Percentiles rank a stretch among this genome's conserved stretches.
Evolutionary conservation across 2,888 invertebrate genomes (phyloP).

Genomic region (Drosophila merina): DNA sequence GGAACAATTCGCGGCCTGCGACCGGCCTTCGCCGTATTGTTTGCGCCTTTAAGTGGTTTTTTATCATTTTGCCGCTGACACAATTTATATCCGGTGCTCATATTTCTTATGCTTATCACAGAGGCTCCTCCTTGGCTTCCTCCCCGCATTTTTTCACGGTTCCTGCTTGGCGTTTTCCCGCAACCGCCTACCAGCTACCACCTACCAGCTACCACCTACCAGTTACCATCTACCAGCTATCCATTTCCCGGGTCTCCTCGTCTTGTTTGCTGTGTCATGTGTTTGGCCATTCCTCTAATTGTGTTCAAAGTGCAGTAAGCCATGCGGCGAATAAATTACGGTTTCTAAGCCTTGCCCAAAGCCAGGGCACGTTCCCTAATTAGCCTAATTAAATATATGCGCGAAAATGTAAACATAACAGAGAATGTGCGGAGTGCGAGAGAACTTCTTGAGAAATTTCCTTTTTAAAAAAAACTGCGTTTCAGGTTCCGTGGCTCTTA

Average conservation of each 20-base stretch:
- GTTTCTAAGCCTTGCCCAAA: constrained; percentile 63
- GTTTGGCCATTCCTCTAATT: constrained; percentile 68
- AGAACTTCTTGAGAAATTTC: constrained; percentile 31
- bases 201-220: background rate
- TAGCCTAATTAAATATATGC: constrained; percentile 81
- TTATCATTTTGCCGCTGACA: constrained; percentile 83
- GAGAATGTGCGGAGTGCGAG: constrained; percentile 29
- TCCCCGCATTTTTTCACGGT: constrained; percentile 3
- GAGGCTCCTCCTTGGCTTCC: constrained; percentile 31
- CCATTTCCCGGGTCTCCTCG: background rate
- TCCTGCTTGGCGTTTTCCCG: background rate
- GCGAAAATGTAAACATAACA: constrained; percentile 66
- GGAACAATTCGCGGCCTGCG: constrained; percentile 33
- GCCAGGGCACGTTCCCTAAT: constrained; percentile 78
- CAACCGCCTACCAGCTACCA: too few relatives aligned
- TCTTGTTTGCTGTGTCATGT: constrained; percentile 52
- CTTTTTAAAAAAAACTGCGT: constrained; percentile 38
- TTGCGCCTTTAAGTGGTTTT: constrained; percentile 82
- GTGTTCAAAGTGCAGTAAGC: constrained; percentile 75
- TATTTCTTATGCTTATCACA: constrained; percentile 83
- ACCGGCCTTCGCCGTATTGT: constrained; percentile 70
- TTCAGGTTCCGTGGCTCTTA: constrained; percentile 23
- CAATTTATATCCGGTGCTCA: constrained; percentile 84
- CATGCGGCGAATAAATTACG: constrained; percentile 74
- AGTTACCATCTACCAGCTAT: background rate